Conservation (phyloP, 2,797 vertebrate species). For the Rhadinocentrus ornatus region DNA sequence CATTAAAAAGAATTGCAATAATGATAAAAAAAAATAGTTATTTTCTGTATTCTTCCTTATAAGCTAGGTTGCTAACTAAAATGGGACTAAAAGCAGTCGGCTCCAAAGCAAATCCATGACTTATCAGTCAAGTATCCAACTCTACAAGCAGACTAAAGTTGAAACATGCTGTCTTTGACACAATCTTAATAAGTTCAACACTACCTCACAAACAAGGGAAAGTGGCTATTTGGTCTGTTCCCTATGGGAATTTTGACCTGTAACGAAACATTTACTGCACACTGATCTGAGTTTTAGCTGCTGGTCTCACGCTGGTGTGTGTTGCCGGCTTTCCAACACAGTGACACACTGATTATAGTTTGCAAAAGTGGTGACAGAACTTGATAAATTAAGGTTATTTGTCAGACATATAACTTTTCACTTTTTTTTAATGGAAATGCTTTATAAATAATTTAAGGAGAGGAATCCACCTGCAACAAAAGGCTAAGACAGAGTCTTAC, state of each 20-base stretch:
- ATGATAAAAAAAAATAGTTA: fast-evolving
- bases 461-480: conserved; percentile 16
- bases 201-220: conserved; percentile 4
- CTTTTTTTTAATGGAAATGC: conserved; percentile 4
- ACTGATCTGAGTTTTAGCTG: conserved; percentile 6
- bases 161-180: conserved; percentile 2
- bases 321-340: not conserved
- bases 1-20: not conserved
- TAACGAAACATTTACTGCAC: conserved; percentile 7
- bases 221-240: not conserved
- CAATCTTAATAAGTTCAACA: not conserved
- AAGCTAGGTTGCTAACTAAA: not conserved
- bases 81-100: not conserved
- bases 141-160: not conserved
- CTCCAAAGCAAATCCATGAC: conserved; percentile 2
- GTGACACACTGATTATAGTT: conserved; percentile 20
- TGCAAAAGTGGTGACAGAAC: conserved; percentile 4
- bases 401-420: not conserved
- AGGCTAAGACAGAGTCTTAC: not conserved
- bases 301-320: not conserved
- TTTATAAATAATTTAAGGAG: conserved; percentile 6
- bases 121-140: conserved; percentile 2
- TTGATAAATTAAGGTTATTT: conserved; percentile 9
- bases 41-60: not conserved
- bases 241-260: not conserved